Conservation (phyloP, 2,113 vertebrate species). For the Pygoscelis antarcticus region DNA sequence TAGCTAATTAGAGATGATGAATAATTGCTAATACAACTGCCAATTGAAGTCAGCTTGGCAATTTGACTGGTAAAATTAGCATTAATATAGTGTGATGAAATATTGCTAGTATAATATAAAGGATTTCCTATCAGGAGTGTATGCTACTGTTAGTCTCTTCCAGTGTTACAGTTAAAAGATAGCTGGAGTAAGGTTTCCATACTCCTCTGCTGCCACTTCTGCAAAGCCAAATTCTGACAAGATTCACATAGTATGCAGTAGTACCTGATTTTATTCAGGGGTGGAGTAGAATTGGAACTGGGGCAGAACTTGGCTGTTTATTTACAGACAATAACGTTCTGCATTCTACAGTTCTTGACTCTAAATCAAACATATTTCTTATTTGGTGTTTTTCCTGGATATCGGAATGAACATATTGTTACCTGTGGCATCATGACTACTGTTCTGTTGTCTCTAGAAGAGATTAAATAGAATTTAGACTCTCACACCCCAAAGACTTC, state of each 20-base stretch:
- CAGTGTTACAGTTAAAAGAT: neutral
- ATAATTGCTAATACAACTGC: neutral
- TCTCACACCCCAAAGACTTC: neutral
- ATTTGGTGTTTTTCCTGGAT: neutral
- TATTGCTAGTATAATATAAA: neutral
- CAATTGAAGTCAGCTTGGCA: neutral
- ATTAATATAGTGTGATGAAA: neutral
- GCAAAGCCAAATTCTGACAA: neutral
- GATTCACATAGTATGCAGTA: neutral
- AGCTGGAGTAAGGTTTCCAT: neutral
- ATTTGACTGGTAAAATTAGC: constrained; percentile 23
- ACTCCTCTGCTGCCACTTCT: neutral
- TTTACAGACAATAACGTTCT: neutral
- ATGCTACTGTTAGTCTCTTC: neutral
- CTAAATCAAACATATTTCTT: neutral
- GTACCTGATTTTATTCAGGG: neutral
- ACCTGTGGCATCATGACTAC: neutral
- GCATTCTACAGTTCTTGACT: neutral
- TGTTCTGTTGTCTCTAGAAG: neutral
- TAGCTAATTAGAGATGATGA: neutral
- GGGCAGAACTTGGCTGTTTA: neutral
- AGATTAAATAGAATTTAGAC: neutral
- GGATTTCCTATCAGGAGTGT: neutral
- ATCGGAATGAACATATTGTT: neutral
- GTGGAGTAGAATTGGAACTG: neutral